Conservation (phyloP, 2,797 vertebrate genomes). For the Toxotes lorentzi region DNA sequence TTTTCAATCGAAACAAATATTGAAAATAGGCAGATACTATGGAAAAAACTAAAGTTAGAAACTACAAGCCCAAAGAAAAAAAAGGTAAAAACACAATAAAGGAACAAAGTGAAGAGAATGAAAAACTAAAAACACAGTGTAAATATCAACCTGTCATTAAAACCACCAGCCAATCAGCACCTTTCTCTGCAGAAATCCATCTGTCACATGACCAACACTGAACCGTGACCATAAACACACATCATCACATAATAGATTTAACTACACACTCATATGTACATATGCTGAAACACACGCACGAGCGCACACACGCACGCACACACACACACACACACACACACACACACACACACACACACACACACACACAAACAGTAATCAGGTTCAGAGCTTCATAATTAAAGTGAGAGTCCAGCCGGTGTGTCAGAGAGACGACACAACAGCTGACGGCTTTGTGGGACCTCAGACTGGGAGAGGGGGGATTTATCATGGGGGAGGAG, state of each 20-base stretch:
- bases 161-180: slow-evolving; percentile 44
- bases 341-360: slow-evolving; percentile 47
- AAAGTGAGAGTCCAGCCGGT: slow-evolving; percentile 76
- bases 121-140: not conserved
- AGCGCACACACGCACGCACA: slow-evolving; percentile 17
- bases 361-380: slow-evolving; percentile 65
- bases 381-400: slow-evolving; percentile 76
- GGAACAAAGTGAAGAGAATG: too few species aligned
- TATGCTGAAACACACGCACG: not conserved
- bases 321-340: slow-evolving; percentile 9
- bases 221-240: slow-evolving; percentile 8
- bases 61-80: too few species aligned
- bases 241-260: slow-evolving; percentile 5
- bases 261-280: slow-evolving; percentile 9
- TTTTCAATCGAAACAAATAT: not conserved
- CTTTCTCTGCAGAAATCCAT: slow-evolving; percentile 2
- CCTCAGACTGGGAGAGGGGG: slow-evolving; percentile 52
- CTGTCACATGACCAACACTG: slow-evolving; percentile 19
- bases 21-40: not conserved
- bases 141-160: slow-evolving; percentile 30
- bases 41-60: not conserved
- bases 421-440: slow-evolving; percentile 72
- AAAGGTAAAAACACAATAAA: too few species aligned
- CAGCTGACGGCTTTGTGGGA: slow-evolving; percentile 85
- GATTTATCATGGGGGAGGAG: slow-evolving; percentile 45